Base-by-base conservation (phyloP, 2,888 invertebrate genomes). In the Chymomyza procnemis region DNA sequence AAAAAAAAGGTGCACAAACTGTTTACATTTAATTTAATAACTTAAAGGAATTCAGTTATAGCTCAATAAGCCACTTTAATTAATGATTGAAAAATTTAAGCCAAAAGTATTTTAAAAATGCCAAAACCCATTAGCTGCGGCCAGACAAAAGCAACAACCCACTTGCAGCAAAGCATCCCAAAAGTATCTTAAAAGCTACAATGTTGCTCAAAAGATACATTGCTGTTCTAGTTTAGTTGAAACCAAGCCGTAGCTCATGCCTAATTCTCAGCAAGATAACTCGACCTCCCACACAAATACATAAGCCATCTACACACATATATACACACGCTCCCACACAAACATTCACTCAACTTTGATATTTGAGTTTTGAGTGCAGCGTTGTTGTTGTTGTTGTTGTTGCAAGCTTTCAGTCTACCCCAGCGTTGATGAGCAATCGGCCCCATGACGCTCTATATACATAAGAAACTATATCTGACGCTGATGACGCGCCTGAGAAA, bases 401-500 rank as follows among this genome's bases (percentile, higher is more conserved):
- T 41, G 34, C 34, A 41, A 41, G 34, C 12, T 41, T 41, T 41
- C 34, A 41, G 12, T 41, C 34, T 12, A 41, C 4, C 12, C 34
- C 34, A 12, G 34, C 34, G n/a, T n/a, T n/a, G 34, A 41, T 41
- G 34, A 41, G 34, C 34, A 41, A 41, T 41, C 34, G 12, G 34
- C 34, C 0, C 12, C 12, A 41, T 41, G 34, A 41, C 34, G 34
- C 34, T n/a, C n/a, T n/a, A 41, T 34, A 4, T 22, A 22, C 22
- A 34, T 41, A 14, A 12, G 1, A 41, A 41, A 41, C 34, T 41
- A 41, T 41, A 41, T 41, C n/a, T 62, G 79, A 79, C 77, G 76
- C 69, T 61, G 70, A 72, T 61, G 64, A 67, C 59, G 56, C 81
- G 76, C 60, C 68, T 75, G 84, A 78, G 79, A 81, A 81, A 81